Base-by-base conservation (phyloP, 2,113 vertebrate species). In the Ivindomyrus marchei region DNA sequence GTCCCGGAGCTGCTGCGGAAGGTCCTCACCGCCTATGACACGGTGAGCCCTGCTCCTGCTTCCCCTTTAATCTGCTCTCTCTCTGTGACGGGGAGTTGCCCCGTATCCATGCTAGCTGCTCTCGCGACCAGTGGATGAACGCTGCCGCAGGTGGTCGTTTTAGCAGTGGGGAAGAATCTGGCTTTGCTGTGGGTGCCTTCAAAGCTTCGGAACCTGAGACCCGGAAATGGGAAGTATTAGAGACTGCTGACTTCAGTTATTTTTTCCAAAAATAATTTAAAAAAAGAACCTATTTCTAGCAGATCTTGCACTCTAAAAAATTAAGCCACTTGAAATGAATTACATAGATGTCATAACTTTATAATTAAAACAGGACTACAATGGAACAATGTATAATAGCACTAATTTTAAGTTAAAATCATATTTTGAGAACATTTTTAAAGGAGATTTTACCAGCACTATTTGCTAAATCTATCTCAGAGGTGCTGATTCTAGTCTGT, bases 1-100 rank as follows among this genome's bases (percentile, higher is more conserved):
- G 95, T 98, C 31, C 97, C 97, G 0, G 97, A 98, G 91, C 95
- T 98, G 85, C 95, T 98, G 90, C 96, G 97, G 91, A 98, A 98
- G 94, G 97, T 98, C 53, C 96, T 98, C 90, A 97, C 94, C 0
- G 97, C 97, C 92, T 98, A 98, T 0, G 97, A 98, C 92, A 97
- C 97, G 90, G 97, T 98, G 93, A 94, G 95, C 0, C 0, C 0
- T 24, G 6, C n/a, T 8, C 19, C 58, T 8, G 13, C 58, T 46
- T 45, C 21, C 56, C 13, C 21, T 85, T 85, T 47, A 70, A n/a
- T 47, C 45, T 4, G 21, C 46, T 17, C 27, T 24, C 50, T 19
- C 49, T 42, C 47, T 36, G 17, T 10, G 47, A 21, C 4, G 39
- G 27, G 24, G 50, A 7, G 24, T 10, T 11, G 47, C 47, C 58